phyloP scores from a whole-genome alignment of 1,140 invertebrate genomes.

The Thereuonema tuberculata region DNA sequence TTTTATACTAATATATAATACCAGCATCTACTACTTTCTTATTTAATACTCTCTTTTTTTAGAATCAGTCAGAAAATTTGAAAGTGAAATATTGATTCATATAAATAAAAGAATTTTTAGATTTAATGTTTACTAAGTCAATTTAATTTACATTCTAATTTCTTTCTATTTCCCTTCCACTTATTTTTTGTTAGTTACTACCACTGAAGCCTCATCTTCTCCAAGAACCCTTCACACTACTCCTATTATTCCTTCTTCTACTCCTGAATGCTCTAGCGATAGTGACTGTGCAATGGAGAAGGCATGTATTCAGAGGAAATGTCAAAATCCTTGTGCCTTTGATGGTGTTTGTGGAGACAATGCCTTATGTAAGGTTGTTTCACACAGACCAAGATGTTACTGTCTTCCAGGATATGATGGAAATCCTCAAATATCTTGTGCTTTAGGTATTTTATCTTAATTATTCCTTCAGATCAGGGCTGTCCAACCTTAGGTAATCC shows the following conservation, averaged over 20 bases:
- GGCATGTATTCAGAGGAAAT: conserved; percentile 66
- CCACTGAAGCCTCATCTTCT: background rate
- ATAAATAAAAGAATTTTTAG: no score
- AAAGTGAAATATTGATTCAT: no score
- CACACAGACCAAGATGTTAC: conserved; percentile 62
- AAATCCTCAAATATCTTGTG: conserved; percentile 41
- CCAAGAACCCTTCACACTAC: conserved; percentile 12
- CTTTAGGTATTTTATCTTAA: background rate
- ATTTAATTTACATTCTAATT: no score
- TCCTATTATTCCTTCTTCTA: conserved; percentile 30
- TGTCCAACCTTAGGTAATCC: no score
- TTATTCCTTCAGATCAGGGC: no score
- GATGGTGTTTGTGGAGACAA: conserved; percentile 75
- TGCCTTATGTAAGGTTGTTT: conserved; percentile 65
- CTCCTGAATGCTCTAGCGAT: conserved; percentile 78
- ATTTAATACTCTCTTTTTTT: no score
- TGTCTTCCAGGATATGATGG: conserved; percentile 50
- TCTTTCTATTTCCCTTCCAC: conserved; percentile 49
- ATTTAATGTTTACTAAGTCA: no score
- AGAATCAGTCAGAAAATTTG: no score
- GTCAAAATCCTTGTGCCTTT: conserved; percentile 75
- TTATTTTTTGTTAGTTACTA: conserved; percentile 23
- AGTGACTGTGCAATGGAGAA: conserved; percentile 78
- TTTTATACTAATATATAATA: no score
- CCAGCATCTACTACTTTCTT: no score